These are phyloP conservation scores for Gerris lacustris DNA, from an alignment of 2,888 invertebrate genomes.

Conservation along the genomic window DNA sequence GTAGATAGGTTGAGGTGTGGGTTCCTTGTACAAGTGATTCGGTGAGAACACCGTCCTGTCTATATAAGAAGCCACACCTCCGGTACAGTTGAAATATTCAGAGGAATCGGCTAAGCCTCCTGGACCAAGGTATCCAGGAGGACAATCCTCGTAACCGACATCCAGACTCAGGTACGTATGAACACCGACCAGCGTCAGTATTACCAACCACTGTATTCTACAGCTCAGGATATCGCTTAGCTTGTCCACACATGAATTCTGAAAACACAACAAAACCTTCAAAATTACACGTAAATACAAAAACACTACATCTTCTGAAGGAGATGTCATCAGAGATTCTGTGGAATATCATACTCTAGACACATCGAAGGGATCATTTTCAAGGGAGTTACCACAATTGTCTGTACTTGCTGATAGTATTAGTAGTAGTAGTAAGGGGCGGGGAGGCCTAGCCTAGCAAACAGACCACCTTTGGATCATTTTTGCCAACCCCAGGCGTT, in stretches of 20 bases:
- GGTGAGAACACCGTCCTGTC: slow-evolving; percentile 53
- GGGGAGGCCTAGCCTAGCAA: too few species aligned
- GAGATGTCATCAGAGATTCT: too few species aligned
- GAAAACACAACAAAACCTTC: neutral
- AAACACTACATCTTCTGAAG: too few species aligned
- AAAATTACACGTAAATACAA: too few species aligned
- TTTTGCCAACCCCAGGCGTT: too few species aligned
- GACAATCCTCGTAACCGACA: slow-evolving; percentile 61
- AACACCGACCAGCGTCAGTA: slow-evolving; percentile 45
- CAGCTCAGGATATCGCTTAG: neutral
- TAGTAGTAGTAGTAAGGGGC: too few species aligned
- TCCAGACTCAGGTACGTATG: slow-evolving; percentile 58
- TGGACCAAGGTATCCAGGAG: slow-evolving; percentile 60
- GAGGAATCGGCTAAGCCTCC: slow-evolving; percentile 56
- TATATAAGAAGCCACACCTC: slow-evolving; percentile 70
- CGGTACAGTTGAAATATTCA: slow-evolving; percentile 57
- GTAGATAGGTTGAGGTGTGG: slow-evolving; percentile 48
- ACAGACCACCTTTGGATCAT: too few species aligned
- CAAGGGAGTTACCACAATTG: too few species aligned
- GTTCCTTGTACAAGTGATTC: slow-evolving; percentile 50
- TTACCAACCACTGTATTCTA: slow-evolving; percentile 56
- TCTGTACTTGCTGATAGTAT: too few species aligned
- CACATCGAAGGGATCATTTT: too few species aligned
- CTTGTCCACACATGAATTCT: neutral
- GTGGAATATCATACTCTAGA: too few species aligned